phyloP scores from a whole-genome alignment of 2,113 vertebrate species.

The Theropithecus gelada region DNA sequence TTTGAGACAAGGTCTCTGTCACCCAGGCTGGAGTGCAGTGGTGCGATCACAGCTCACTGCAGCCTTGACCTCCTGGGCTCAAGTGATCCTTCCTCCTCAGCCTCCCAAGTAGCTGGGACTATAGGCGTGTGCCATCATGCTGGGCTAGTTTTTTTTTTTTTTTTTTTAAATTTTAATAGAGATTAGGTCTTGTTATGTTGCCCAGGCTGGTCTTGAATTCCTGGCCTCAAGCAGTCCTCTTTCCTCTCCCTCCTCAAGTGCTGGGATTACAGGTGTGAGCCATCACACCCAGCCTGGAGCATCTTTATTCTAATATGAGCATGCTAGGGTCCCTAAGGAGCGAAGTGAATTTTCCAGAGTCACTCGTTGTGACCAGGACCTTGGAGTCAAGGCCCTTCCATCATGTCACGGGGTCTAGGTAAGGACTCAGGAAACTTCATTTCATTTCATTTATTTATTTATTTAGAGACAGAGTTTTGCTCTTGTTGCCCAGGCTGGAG shows the following conservation, averaged over 20 bases:
- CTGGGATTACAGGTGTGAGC: not conserved
- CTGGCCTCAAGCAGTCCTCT: not conserved
- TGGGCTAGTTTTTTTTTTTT: too few species aligned
- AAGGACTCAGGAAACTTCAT: too few species aligned
- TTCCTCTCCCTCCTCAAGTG: not conserved
- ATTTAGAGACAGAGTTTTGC: too few species aligned
- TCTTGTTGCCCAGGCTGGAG: not conserved
- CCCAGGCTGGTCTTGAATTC: not conserved
- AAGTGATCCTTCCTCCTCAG: not conserved
- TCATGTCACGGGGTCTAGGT: too few species aligned
- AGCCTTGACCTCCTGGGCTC: not conserved
- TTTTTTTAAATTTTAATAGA: not conserved
- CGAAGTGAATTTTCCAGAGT: too few species aligned
- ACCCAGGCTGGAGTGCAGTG: not conserved
- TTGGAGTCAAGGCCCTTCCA: too few species aligned
- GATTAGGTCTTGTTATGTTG: not conserved
- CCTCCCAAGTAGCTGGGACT: not conserved
- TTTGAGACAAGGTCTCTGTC: not conserved
- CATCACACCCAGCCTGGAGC: not conserved
- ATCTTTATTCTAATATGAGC: too few species aligned
- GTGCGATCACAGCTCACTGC: accelerated
- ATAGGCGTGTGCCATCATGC: not conserved
- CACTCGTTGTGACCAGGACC: too few species aligned
- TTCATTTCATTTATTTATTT: too few species aligned
- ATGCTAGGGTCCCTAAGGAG: too few species aligned